Conservation (phyloP, 1,140 invertebrate species). For the Penaeus indicus region DNA sequence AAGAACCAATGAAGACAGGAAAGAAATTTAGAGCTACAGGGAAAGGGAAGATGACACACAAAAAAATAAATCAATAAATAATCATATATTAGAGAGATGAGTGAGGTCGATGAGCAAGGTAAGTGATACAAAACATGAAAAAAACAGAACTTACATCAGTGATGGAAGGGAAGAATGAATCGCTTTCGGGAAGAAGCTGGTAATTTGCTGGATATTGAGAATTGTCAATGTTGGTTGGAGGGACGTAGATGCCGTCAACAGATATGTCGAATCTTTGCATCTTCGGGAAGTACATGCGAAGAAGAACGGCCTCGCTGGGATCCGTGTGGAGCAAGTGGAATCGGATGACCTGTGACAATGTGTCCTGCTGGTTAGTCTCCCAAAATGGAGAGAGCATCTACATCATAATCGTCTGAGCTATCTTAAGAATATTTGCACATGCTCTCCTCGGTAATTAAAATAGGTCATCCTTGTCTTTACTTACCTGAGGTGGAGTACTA, state of each 20-base stretch:
- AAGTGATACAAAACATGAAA: neutral
- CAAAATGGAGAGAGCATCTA: neutral
- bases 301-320: constrained; percentile 38
- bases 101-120: neutral
- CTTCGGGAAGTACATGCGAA: constrained; percentile 61
- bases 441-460: neutral
- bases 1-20: neutral
- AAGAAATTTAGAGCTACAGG: neutral
- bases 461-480: neutral
- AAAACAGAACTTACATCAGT: neutral
- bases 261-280: constrained; percentile 56
- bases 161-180: constrained; percentile 29
- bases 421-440: neutral
- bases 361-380: no score
- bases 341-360: constrained; percentile 22
- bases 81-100: neutral
- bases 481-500: constrained; percentile 58
- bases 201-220: neutral
- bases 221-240: constrained; percentile 55
- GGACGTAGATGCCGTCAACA: constrained; percentile 38
- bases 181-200: constrained; percentile 42
- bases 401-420: neutral
- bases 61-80: neutral
- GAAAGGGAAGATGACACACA: neutral
- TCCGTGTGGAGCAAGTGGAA: constrained; percentile 49